Percentiles rank a stretch among this genome's conserved stretches.
phyloP scores from a whole-genome alignment of 2,888 invertebrate species.

The Melolontha melolontha region DNA sequence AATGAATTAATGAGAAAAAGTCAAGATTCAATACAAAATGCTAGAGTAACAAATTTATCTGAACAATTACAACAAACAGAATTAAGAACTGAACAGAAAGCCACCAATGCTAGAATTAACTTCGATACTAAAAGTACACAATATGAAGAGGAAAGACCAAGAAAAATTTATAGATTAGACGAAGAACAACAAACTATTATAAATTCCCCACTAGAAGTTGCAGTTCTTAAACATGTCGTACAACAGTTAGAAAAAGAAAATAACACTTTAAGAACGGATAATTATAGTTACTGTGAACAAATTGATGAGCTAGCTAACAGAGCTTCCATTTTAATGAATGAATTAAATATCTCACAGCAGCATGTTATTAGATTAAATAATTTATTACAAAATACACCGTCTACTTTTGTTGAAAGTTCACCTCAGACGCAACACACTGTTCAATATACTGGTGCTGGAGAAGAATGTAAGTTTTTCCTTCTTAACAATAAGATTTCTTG shows the following conservation, averaged over 20 bases:
- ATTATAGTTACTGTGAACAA: constrained; percentile 45
- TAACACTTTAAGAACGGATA: constrained; percentile 43
- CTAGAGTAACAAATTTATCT: constrained; percentile 7
- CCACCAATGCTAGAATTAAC: background rate
- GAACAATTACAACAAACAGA: constrained; percentile 12
- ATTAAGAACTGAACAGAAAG: background rate
- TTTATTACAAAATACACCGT: constrained; percentile 30
- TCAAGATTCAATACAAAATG: constrained; percentile 4
- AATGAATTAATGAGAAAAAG: constrained; percentile 25
- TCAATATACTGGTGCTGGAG: constrained; percentile 48
- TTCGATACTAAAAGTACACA: constrained; percentile 28
- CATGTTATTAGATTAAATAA: constrained; percentile 46
- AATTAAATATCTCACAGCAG: constrained; percentile 49
- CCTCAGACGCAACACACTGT: background rate
- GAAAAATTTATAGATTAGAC: constrained; percentile 5
- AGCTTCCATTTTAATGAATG: constrained; percentile 47
- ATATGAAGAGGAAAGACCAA: constrained; percentile 9
- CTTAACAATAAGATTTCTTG: background rate
- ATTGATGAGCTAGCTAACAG: constrained; percentile 50
- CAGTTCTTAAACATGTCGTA: constrained; percentile 23
- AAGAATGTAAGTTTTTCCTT: constrained; percentile 46
- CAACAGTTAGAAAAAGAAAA: constrained; percentile 46
- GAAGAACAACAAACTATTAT: constrained; percentile 29
- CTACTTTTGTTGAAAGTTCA: background rate
- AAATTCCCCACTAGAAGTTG: constrained; percentile 19